These are phyloP conservation scores for Sicus ferrugineus DNA, from an alignment of 2,888 invertebrate species.

Conservation along the genomic window DNA sequence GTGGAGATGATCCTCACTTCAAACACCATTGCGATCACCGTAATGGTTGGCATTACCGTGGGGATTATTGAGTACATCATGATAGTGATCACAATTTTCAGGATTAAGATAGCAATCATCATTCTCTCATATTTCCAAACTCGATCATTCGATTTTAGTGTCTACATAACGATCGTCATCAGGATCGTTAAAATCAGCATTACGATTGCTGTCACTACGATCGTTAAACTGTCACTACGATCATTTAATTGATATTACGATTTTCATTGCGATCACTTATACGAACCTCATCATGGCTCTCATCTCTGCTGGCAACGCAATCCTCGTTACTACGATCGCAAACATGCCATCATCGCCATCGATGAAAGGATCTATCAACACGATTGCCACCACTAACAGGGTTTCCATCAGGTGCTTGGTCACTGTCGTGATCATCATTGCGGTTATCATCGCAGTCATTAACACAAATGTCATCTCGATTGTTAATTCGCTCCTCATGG, in stretches of 20 bases:
- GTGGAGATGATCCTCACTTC: too few species aligned
- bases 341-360: neutral
- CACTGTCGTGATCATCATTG: neutral
- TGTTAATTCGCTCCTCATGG: neutral
- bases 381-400: neutral
- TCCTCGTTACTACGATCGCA: neutral
- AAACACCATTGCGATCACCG: too few species aligned
- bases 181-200: neutral
- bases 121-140: too few species aligned
- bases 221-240: neutral
- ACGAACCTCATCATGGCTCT: too few species aligned
- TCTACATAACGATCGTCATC: too few species aligned
- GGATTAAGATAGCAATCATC: too few species aligned
- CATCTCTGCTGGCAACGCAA: too few species aligned
- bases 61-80: too few species aligned
- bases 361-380: neutral
- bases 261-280: neutral
- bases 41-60: too few species aligned
- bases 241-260: neutral
- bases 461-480: neutral
- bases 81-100: too few species aligned
- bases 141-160: too few species aligned
- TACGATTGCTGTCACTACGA: neutral
- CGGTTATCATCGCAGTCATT: neutral
- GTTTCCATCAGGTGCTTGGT: too few species aligned